Evolutionary conservation across 37 sponge, comb jelly and placozoan genomes (phyloP).

Genomic region (Aphrocallistes beatrix): DNA sequence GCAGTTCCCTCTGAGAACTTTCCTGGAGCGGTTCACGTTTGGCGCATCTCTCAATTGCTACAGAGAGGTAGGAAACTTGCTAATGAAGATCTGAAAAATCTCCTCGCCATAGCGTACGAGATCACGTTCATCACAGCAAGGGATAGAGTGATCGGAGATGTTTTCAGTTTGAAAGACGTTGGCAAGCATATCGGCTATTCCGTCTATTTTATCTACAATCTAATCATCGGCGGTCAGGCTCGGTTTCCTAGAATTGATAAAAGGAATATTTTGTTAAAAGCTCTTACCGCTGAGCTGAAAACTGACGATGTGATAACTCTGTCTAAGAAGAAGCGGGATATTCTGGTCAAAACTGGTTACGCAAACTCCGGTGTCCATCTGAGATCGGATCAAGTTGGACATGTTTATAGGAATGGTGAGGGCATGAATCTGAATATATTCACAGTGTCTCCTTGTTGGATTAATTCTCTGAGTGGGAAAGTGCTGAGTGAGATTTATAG

Average conservation of each 20-base stretch:
- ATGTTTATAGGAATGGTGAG: background rate
- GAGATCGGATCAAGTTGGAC: background rate
- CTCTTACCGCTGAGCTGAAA: background rate
- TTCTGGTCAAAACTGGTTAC: background rate
- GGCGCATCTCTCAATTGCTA: background rate
- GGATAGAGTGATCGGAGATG: background rate
- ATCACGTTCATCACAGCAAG: background rate
- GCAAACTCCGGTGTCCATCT: background rate
- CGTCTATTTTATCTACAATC: background rate
- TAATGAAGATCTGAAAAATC: background rate
- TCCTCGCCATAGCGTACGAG: background rate
- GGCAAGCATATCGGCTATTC: background rate
- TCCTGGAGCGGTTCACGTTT: background rate
- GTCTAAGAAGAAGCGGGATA: background rate
- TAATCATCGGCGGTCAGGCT: background rate
- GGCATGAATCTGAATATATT: background rate
- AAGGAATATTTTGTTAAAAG: background rate
- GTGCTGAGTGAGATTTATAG: background rate
- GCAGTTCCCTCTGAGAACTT: slow-evolving; percentile 2
- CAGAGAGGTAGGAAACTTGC: background rate
- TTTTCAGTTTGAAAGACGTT: background rate
- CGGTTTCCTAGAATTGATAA: background rate
- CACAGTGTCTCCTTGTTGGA: background rate
- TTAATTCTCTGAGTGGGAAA: background rate
- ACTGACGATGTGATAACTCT: background rate